Percentiles rank a stretch among this genome's conserved stretches.
Conservation (phyloP, 2,888 invertebrate genomes). For the Luperina nickerlii region DNA sequence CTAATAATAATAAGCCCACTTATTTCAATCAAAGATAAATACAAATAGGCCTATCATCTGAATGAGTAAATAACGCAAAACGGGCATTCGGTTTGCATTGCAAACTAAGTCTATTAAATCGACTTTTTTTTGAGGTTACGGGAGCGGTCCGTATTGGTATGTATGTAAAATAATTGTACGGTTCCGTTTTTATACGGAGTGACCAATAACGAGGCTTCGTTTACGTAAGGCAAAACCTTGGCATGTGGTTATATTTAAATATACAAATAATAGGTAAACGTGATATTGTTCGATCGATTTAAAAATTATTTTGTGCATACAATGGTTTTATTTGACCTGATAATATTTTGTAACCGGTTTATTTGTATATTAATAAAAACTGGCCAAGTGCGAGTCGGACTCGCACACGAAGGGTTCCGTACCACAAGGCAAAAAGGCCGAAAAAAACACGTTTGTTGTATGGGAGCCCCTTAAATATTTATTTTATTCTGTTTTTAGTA, state of each 20-base stretch:
- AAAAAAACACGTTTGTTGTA: no score
- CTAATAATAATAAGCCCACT: no score
- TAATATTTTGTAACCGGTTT: slow-evolving; percentile 40
- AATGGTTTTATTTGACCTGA: slow-evolving; percentile 43
- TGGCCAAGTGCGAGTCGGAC: no score
- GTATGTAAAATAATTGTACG: slow-evolving; percentile 24
- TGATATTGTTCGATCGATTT: slow-evolving; percentile 43
- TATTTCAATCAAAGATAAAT: background rate
- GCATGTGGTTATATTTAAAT: slow-evolving; percentile 38
- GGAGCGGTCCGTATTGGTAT: background rate
- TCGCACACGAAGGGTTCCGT: no score
- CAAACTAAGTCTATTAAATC: slow-evolving; percentile 20
- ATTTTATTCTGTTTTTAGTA: no score
- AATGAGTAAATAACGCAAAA: background rate
- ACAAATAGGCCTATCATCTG: background rate
- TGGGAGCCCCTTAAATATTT: no score
- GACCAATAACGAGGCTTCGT: slow-evolving; percentile 13
- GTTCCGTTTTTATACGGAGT: slow-evolving; percentile 20
- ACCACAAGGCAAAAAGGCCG: no score
- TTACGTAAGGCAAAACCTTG: slow-evolving; percentile 44
- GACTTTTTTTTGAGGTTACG: slow-evolving; percentile 4
- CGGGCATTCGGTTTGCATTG: background rate
- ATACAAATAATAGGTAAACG: slow-evolving; percentile 45
- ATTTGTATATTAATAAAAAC: slow-evolving; percentile 45
- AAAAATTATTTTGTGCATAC: slow-evolving; percentile 46